Evolutionary conservation across 2,113 vertebrate species (phyloP), one percentile per base, ranked within the genome.

Genomic region (Neogale vison): DNA sequence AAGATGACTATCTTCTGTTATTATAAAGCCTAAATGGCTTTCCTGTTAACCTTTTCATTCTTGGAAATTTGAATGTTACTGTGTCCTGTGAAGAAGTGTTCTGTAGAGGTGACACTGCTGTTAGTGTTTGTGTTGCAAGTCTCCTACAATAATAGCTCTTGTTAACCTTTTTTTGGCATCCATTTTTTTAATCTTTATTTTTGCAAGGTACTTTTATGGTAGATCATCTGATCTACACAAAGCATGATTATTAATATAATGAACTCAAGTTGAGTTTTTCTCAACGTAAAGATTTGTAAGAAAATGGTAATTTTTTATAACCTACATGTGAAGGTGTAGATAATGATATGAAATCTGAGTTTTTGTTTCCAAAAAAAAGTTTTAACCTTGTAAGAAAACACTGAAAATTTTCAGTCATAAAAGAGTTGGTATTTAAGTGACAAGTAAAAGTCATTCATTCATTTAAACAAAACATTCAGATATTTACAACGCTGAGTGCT

Each of bases 21-120:
- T 0, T 92, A 74, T 6, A 87, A 88, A 97, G 65, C 42, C 52
- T 77, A 61, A 57, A 9, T 71, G 18, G 34, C 65, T 93, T 96
- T 87, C 61, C 76, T 94, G 34, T 88, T 97, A 82, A 95, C 52
- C 3, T 67, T 95, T 94, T 97, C 11, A 59, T 93, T 34, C 14
- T 61, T 95, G n/a, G 47, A 89, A 88, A 86, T 86, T 88, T 82
- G 50, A 95, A 65, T 88, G 17, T 92, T 83, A 82, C 17, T 55
- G 3, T 95, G 47, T 95, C 39, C 10, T 92, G 7, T 80, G 87
- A 52, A 81, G 26, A 97, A 88, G 47, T 83, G 88, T 88, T 34
- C 72, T 90, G 7, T 97, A 61, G 61, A 63, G 42, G 12, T 90
- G 47, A 91, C n/a, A 91, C 31, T 79, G 57, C 59, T 93, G 0